Evolutionary conservation across 1,140 invertebrate species (phyloP), one percentile per base, ranked within the genome.

Genomic region (Neelides sp.): DNA sequence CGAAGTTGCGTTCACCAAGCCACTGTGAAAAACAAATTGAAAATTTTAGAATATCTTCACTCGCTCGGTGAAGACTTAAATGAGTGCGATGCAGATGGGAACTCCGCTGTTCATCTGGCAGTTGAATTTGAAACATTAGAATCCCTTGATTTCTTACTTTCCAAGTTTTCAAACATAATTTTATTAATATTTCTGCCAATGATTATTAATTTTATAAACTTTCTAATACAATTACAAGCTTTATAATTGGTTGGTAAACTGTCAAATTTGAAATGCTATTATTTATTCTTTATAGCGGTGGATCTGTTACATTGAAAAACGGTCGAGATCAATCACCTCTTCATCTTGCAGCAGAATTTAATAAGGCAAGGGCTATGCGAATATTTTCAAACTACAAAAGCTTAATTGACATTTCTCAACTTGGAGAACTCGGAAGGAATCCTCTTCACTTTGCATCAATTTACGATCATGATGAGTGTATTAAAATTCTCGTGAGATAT

Each of bases 361-460:
- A 83, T 61, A 78, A 78, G 64, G 75, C 79, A 0, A 69, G 74
- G 1, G 76, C 78, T 0, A 65, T 87, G 2, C 67, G 78, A 62
- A 69, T 75, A 0, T 78, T 86, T 71, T 71, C 75, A 1, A 73
- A 75, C 43, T 75, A 80, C 66, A 77, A 75, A 36, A 69, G 71
- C 22, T 69, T 73, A 55, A 76, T 85, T 30, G 72, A 85, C 61
- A 75, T 80, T 1, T 74, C 78, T 50, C 72, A 80, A 52, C 77
- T 78, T 0, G 83, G 83, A 1, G 82, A 85, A 62, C 80, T 83
- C 54, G 83, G 83, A 10, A 66, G 80, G 26, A 84, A 82, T 0
- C 80, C 84, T 0, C 70, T 88, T 1, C 84, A 87, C 61, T 72
- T 85, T 40, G 83, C 83, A 4, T 83, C 84, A 8, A 83, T 83